Conservation (phyloP, 2,797 vertebrate species). For the Hybognathus amarus region DNA sequence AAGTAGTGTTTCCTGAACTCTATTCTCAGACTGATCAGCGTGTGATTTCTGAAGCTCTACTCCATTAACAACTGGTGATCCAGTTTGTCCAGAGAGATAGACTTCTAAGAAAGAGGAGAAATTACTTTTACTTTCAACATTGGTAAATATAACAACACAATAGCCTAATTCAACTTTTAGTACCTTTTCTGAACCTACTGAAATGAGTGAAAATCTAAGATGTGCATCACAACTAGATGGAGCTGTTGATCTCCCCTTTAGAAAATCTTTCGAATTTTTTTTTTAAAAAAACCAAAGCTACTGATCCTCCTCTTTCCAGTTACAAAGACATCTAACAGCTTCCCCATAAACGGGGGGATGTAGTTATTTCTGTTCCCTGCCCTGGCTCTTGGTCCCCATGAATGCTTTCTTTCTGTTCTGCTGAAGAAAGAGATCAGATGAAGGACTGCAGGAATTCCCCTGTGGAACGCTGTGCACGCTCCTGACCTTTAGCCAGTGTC, state of each 20-base stretch:
- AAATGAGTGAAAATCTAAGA: not conserved
- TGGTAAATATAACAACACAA: not conserved
- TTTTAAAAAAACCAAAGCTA: too few species aligned
- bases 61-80: conserved; percentile 57
- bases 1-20: conserved; percentile 48
- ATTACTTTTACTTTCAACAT: not conserved
- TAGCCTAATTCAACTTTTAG: not conserved
- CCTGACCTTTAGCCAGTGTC: conserved; percentile 64
- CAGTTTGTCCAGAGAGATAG: conserved; percentile 59
- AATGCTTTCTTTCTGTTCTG: conserved; percentile 64
- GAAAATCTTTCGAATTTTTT: too few species aligned
- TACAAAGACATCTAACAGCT: conserved; percentile 55
- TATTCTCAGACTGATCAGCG: conserved; percentile 56
- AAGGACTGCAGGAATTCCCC: conserved; percentile 63
- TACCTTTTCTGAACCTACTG: not conserved
- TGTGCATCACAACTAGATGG: conserved; percentile 34
- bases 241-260: conserved; percentile 4
- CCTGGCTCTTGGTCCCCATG: conserved; percentile 61
- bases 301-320: conserved; percentile 52
- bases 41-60: conserved; percentile 55
- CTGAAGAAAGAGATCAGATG: conserved; percentile 53
- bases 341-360: conserved; percentile 54
- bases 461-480: conserved; percentile 63
- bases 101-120: conserved; percentile 36
- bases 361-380: conserved; percentile 71